Conservation (phyloP, 2,113 vertebrate species). For the Myotis yumanensis region DNA sequence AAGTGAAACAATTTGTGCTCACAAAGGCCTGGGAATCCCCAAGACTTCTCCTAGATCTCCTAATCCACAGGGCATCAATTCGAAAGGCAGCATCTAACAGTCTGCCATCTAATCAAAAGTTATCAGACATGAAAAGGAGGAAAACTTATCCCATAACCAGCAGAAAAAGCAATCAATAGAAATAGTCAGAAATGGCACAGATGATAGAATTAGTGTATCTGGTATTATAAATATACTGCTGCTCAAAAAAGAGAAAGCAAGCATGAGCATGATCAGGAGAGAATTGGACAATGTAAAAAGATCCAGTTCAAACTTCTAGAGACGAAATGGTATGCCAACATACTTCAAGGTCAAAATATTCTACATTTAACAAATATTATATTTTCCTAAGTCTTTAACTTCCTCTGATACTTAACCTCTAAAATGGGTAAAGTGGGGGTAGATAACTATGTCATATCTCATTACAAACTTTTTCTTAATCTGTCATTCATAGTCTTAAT, state of each 20-base stretch:
- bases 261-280: background rate
- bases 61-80: background rate
- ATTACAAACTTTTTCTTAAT: background rate
- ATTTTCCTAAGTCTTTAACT: constrained; percentile 20
- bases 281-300: background rate
- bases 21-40: background rate
- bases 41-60: background rate
- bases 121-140: background rate
- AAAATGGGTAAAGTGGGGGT: background rate
- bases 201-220: background rate
- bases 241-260: background rate
- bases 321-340: background rate
- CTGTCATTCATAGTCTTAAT: background rate
- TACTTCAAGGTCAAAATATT: background rate
- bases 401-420: background rate
- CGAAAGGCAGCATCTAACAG: background rate
- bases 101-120: background rate
- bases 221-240: background rate
- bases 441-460: background rate
- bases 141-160: background rate
- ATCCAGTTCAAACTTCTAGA: background rate
- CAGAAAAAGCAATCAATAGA: constrained; percentile 4
- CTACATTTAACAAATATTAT: background rate
- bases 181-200: background rate
- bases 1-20: background rate